These are phyloP conservation scores for Xanthia icteritia DNA, from an alignment of 2,888 invertebrate species.

Conservation along the genomic window DNA sequence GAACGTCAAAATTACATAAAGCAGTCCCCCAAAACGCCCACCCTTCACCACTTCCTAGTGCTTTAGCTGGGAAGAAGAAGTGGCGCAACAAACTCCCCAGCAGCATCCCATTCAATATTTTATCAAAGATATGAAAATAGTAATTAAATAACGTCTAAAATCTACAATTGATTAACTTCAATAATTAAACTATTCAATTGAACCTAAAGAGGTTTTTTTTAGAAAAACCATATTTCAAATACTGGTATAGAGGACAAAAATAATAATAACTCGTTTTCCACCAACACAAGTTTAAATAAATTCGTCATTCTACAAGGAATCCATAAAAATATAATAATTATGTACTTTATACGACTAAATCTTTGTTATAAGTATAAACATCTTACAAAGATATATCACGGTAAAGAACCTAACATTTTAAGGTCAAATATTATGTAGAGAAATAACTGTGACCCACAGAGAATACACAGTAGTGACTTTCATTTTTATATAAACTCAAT, in stretches of 20 bases:
- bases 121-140: no score
- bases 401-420: background rate
- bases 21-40: background rate
- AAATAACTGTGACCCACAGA: background rate
- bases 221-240: background rate
- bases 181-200: background rate
- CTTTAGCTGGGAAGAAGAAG: background rate
- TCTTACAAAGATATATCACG: slow-evolving; percentile 3
- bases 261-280: slow-evolving; percentile 17
- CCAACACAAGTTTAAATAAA: slow-evolving; percentile 30
- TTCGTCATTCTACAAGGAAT: slow-evolving; percentile 3
- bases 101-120: no score
- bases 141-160: no score
- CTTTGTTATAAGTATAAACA: background rate
- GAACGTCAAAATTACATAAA: background rate
- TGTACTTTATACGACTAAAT: background rate
- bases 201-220: background rate
- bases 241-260: background rate
- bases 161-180: background rate
- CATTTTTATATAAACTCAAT: slow-evolving; percentile 9
- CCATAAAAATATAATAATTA: slow-evolving; percentile 43
- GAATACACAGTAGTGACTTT: slow-evolving; percentile 13
- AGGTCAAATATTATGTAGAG: slow-evolving; percentile 7
- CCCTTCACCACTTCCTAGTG: background rate
- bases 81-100: background rate